Evolutionary conservation across 2,888 invertebrate species (phyloP), one percentile per base, ranked within the genome.

Genomic region (Nomada ferruginata): DNA sequence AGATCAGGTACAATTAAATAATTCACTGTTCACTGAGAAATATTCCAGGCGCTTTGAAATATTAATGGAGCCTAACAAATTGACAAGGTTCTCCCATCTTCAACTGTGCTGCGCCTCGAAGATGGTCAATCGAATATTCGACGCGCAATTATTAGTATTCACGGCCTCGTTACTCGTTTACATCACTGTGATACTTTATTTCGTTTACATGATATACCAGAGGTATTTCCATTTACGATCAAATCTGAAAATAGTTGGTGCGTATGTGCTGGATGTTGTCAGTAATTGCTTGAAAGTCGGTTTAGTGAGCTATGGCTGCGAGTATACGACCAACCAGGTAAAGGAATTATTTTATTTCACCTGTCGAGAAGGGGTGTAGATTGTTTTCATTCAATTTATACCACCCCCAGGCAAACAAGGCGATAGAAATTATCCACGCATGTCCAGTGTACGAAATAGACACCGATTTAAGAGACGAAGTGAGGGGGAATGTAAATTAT

Each of bases 91-190:
- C 5, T 0, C 55, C 7, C 81, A 81, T 20, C 69, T 89, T 11
- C 85, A 90, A 15, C 69, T 91, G 7, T 87, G 85, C 50, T 61
- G 63, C 18, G 52, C 79, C n/a, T 59, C 86, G 7, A 84, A 77
- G 36, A 20, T 20, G n/a, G 0, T 86, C 1, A 76, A 70, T 44
- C 57, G 7, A 1, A 36, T 63, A 0, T 82, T 81, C 26, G 76
- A 79, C 4, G 0, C 36, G 2, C 87, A 85, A 26, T 29, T 79
- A 23, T 11, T 72, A 11, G 0, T 50, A 0, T 42, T 68, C 26
- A 61, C 59, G 0, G 36, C 1, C 2, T 1, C 42, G 0, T n/a
- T 18, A 7, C 20, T 79, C 1, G 4, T 79, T 10, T n/a, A 57
- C 20, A 2, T 76, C 10, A 78, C 60, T 2, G n/a, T 52, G 9